Evolutionary conservation across 2,797 vertebrate species (phyloP).

Genomic region (Micromesistius poutassou): DNA sequence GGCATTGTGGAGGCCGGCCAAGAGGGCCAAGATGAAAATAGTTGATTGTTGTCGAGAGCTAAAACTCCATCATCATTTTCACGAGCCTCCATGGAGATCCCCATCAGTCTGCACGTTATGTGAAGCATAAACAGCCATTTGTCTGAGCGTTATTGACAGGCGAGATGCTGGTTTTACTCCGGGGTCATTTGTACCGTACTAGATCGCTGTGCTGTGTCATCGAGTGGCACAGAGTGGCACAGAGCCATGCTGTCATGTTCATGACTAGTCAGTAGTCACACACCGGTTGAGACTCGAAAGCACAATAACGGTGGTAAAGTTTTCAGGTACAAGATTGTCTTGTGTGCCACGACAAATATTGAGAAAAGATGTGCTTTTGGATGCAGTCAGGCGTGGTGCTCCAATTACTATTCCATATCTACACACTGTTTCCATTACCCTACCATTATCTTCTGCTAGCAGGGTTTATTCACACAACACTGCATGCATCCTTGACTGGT

Average conservation of each 20-base stretch:
- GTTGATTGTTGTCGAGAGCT: slow-evolving; percentile 77
- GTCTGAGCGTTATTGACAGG: slow-evolving; percentile 35
- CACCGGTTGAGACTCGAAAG: neutral
- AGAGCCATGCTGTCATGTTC: slow-evolving; percentile 38
- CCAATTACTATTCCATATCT: slow-evolving; percentile 58
- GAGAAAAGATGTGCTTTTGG: slow-evolving; percentile 42
- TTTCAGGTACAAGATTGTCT: slow-evolving; percentile 29
- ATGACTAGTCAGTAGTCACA: neutral
- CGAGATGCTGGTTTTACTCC: slow-evolving; percentile 60
- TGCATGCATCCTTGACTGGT: slow-evolving; percentile 31
- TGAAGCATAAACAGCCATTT: slow-evolving; percentile 78
- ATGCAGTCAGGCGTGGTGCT: slow-evolving; percentile 46
- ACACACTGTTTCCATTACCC: slow-evolving; percentile 50
- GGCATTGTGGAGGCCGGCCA: slow-evolving; percentile 81
- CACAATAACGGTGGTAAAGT: neutral
- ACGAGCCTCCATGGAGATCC: slow-evolving; percentile 70
- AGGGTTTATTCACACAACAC: slow-evolving; percentile 43
- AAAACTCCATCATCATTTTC: slow-evolving; percentile 57
- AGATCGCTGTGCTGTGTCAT: slow-evolving; percentile 48
- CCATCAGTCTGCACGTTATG: slow-evolving; percentile 73
- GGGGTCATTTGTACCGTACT: slow-evolving; percentile 61
- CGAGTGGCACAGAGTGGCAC: slow-evolving; percentile 33
- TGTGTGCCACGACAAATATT: slow-evolving; percentile 46
- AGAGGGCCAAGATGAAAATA: slow-evolving; percentile 79
- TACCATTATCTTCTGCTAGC: slow-evolving; percentile 35